These are phyloP conservation scores for Australoheros facetus DNA, from an alignment of 2,797 vertebrate species.

Conservation along the genomic window DNA sequence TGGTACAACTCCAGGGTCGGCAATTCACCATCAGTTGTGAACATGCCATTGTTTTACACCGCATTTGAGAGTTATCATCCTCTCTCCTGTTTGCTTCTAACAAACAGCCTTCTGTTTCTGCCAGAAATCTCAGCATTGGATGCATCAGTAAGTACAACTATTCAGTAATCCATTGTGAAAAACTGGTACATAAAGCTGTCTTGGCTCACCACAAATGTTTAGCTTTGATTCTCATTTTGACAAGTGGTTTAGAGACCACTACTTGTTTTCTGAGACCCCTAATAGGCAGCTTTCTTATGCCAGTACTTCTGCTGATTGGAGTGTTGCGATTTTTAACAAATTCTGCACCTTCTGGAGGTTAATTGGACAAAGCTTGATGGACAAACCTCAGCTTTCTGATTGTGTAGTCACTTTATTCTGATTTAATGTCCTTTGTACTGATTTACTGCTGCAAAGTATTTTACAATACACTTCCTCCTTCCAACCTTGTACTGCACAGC, in stretches of 20 bases:
- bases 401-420: accelerated
- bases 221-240: neutral
- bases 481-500: neutral
- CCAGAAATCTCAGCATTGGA: neutral
- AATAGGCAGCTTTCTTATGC: neutral
- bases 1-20: neutral
- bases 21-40: too few species aligned
- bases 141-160: neutral
- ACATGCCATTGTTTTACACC: too few species aligned
- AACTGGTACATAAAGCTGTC: neutral
- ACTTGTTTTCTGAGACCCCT: neutral
- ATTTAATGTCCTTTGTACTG: neutral
- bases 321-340: neutral
- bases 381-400: neutral
- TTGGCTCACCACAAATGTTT: neutral
- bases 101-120: neutral
- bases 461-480: neutral
- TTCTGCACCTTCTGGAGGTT: neutral
- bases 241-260: neutral
- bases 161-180: neutral
- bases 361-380: neutral
- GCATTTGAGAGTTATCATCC: too few species aligned
- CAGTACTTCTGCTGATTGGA: neutral
- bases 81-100: neutral
- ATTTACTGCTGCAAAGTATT: neutral